phyloP scores from a whole-genome alignment of 2,113 vertebrate species.

The Euleptes europaea region DNA sequence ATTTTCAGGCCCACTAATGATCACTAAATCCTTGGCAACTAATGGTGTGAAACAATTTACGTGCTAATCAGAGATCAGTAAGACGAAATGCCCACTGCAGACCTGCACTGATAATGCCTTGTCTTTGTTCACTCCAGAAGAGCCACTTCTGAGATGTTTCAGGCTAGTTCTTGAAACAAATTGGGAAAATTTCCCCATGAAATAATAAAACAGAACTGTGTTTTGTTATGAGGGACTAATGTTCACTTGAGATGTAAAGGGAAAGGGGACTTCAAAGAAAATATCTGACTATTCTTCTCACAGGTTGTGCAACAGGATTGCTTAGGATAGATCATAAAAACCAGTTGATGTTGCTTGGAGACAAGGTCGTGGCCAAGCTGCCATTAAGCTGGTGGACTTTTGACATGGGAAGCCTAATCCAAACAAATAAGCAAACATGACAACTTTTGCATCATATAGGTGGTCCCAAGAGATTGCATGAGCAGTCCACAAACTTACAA shows the following conservation, averaged over 20 bases:
- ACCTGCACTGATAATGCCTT: background rate
- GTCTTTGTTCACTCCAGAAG: slow-evolving; percentile 22
- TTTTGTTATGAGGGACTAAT: background rate
- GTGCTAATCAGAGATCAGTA: slow-evolving; percentile 40
- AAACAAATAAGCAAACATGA: background rate
- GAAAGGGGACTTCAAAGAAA: accelerated
- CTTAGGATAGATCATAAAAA: background rate
- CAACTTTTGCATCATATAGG: background rate
- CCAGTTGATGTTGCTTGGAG: background rate
- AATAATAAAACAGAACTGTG: background rate
- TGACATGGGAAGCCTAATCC: background rate
- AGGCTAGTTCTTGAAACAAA: slow-evolving; percentile 22
- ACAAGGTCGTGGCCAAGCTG: background rate
- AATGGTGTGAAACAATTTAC: slow-evolving; percentile 35
- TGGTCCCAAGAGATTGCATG: background rate
- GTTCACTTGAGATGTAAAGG: background rate
- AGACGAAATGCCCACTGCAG: slow-evolving; percentile 11
- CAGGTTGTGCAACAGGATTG: background rate
- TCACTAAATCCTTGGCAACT: slow-evolving; percentile 29
- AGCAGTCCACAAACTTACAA: background rate
- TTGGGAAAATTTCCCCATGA: background rate
- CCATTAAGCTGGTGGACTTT: background rate
- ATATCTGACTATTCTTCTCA: background rate
- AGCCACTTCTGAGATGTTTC: background rate
- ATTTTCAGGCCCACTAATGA: slow-evolving; percentile 34